Percentiles rank a stretch among this genome's conserved stretches.
Evolutionary conservation across 2,888 invertebrate species (phyloP).

Genomic region (Tromatobia lineatoria): DNA sequence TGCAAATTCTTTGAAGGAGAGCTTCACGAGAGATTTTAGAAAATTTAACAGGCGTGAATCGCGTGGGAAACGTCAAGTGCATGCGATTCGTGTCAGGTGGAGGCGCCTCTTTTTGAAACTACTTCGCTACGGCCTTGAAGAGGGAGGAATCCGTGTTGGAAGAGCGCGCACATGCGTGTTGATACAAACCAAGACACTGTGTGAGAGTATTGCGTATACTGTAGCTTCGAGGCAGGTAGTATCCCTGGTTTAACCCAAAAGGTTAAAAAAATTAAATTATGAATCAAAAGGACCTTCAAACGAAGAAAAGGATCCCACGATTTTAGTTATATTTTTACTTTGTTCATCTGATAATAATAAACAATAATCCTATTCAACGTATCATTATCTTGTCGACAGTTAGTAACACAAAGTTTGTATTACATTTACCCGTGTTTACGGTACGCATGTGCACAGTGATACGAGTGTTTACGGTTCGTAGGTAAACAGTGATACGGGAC

Average conservation of each 20-base stretch:
- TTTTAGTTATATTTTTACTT: not conserved
- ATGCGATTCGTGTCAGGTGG: not conserved
- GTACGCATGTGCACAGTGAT: not conserved
- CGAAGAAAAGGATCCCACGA: not conserved
- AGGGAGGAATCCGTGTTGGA: constrained; percentile 46
- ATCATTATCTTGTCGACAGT: not conserved
- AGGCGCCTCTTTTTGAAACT: constrained; percentile 31
- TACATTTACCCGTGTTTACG: not conserved
- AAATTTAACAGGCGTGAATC: constrained; percentile 16
- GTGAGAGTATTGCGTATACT: constrained; percentile 24
- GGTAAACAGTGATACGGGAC: not conserved
- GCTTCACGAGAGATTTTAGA: constrained; percentile 1
- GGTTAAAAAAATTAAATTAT: constrained; percentile 2
- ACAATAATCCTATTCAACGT: not conserved
- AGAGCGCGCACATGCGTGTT: constrained; percentile 62
- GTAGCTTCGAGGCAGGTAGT: constrained; percentile 46
- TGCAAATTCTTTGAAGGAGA: not conserved
- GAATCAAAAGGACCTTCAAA: not conserved
- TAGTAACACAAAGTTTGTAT: not conserved
- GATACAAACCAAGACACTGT: constrained; percentile 14
- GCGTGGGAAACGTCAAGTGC: constrained; percentile 51
- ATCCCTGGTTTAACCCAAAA: constrained; percentile 9
- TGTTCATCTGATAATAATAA: not conserved
- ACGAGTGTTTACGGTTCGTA: not conserved
- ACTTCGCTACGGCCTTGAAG: constrained; percentile 58